Conservation (phyloP, 1,140 invertebrate species). For the Papilio glaucus region DNA sequence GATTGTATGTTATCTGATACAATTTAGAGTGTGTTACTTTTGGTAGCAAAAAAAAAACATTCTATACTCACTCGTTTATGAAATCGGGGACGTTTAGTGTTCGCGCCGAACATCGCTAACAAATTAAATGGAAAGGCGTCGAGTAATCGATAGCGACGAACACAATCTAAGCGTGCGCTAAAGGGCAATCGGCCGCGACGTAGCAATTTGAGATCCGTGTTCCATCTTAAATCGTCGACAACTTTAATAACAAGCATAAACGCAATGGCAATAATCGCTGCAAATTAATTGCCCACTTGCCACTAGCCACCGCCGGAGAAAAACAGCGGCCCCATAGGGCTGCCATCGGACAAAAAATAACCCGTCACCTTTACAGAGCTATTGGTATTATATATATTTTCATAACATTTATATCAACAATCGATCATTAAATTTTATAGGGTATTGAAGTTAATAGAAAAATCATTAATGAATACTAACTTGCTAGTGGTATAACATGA, state of each 20-base stretch:
- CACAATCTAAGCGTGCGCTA: slow-evolving; percentile 64
- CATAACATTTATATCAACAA: slow-evolving; percentile 28
- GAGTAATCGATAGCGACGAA: slow-evolving; percentile 58
- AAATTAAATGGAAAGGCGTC: slow-evolving; percentile 64
- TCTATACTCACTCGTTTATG: slow-evolving; percentile 60
- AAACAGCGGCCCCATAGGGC: slow-evolving; percentile 15
- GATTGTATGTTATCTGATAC: slow-evolving; percentile 14
- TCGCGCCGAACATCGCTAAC: slow-evolving; percentile 59
- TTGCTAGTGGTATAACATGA: slow-evolving; percentile 39
- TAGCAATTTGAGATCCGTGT: slow-evolving; percentile 72
- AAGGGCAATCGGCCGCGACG: slow-evolving; percentile 67
- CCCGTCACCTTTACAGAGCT: neutral
- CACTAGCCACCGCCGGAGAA: neutral
- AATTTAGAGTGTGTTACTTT: neutral
- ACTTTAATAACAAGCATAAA: slow-evolving; percentile 73
- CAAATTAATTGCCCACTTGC: slow-evolving; percentile 63
- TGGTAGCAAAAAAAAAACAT: slow-evolving; percentile 7
- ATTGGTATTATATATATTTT: neutral
- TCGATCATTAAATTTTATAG: slow-evolving; percentile 30
- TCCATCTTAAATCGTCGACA: slow-evolving; percentile 77
- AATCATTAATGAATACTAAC: slow-evolving; percentile 35
- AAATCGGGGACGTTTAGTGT: slow-evolving; percentile 52
- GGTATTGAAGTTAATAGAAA: slow-evolving; percentile 25
- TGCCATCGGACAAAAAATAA: slow-evolving; percentile 13
- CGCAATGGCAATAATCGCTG: slow-evolving; percentile 64